Base-by-base conservation (phyloP, 2,888 invertebrate genomes). In the Torymus aiolomorphi region DNA sequence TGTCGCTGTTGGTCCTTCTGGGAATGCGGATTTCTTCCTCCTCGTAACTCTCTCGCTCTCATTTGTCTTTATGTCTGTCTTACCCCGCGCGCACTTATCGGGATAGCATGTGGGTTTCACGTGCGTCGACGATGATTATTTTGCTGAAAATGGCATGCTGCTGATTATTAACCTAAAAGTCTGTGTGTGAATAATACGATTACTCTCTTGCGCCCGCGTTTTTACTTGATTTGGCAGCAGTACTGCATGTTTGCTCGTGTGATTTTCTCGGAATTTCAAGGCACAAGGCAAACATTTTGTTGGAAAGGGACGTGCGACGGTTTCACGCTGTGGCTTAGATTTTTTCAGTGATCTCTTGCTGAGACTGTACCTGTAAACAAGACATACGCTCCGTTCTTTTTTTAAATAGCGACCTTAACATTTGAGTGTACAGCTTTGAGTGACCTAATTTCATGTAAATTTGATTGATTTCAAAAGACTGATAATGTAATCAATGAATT, bases 91-190 rank as follows among this genome's bases (percentile, higher is more conserved):
- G 42, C 42, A 42, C 42, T 42, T 42, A 42, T 42, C 42, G 42
- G 42, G 42, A 51, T 65, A 73, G 62, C 76, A 76, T 80, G 76
- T 56, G 65, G 51, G n/a, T 51, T 66, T 63, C 74, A 65, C 78
- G 66, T 78, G 66, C 20, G n/a, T n/a, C 51, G 2, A 59, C 8
- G 8, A 42, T 42, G 42, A 42, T 42, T 42, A 42, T 42, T 42
- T 42, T 42, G 42, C 42, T 42, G 5, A 42, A 14, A 54, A 49
- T 10, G 51, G 5, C 31, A 51, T 52, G 63, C 11, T 75, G n/a
- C 49, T 13, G 11, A 31, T 61, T n/a, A 51, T 67, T 75, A 66
- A 72, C 66, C 76, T 76, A 61, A 67, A 71, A 76, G 54, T 42
- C 52, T 20, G n/a, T 11, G 16, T 51, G 12, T 59, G 20, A 24